phyloP scores from a whole-genome alignment of 1,140 invertebrate genomes.

The Cydia splendana region DNA sequence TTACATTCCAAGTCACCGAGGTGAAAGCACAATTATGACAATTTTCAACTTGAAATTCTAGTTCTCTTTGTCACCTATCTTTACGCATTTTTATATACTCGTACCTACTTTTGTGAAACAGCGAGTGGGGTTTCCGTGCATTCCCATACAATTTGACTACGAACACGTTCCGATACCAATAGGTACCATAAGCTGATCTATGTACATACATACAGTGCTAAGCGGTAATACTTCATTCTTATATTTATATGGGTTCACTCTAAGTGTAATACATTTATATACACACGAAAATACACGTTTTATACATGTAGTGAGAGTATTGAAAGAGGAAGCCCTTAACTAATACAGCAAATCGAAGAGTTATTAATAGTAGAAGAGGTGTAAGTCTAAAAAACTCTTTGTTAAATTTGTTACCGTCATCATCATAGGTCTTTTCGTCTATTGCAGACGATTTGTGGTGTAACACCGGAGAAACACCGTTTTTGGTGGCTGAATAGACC shows the following conservation, averaged over 20 bases:
- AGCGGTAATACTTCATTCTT: slow-evolving; percentile 11
- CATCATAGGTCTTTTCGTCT: too few relatives aligned
- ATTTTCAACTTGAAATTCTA: too few relatives aligned
- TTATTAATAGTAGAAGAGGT: too few relatives aligned
- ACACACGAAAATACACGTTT: not conserved
- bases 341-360: not conserved
- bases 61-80: too few relatives aligned
- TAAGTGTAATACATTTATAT: slow-evolving; percentile 16
- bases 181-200: slow-evolving; percentile 14
- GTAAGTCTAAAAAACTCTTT: too few relatives aligned
- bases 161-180: not conserved
- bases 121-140: not conserved
- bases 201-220: slow-evolving; percentile 17
- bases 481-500: too few relatives aligned
- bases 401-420: too few relatives aligned
- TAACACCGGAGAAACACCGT: too few relatives aligned
- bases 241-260: not conserved
- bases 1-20: too few relatives aligned
- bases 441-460: too few relatives aligned
- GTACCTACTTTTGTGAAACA: not conserved
- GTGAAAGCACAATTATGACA: too few relatives aligned
- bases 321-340: not conserved
- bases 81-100: too few relatives aligned
- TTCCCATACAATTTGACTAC: not conserved
- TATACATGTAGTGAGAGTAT: not conserved